phyloP scores from a whole-genome alignment of 2,888 invertebrate species.

The Sphinx pinastri region DNA sequence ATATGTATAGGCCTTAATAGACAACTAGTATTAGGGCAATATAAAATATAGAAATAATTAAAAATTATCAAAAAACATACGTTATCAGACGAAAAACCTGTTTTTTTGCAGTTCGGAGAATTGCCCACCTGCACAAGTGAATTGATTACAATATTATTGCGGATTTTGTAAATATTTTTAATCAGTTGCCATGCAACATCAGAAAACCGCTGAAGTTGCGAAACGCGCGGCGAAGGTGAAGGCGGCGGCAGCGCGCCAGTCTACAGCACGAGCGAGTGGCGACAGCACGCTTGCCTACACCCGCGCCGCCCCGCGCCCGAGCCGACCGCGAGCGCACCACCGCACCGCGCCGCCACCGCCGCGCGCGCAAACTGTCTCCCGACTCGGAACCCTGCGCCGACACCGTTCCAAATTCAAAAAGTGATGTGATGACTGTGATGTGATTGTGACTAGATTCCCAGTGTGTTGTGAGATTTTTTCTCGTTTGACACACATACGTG shows the following conservation, averaged over 20 bases:
- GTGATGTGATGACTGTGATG: conserved; percentile 59
- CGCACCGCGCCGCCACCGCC: conserved; percentile 38
- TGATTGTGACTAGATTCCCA: conserved; percentile 50
- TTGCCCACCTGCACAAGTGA: neutral
- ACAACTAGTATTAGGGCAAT: no score
- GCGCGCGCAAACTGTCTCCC: conserved; percentile 53
- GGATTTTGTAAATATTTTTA: conserved; percentile 36
- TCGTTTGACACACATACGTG: conserved; percentile 80
- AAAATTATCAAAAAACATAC: no score
- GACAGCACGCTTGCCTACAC: conserved; percentile 68
- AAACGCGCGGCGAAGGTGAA: conserved; percentile 73
- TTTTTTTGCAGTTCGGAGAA: no score
- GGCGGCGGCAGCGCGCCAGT: conserved; percentile 66
- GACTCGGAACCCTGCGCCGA: conserved; percentile 49
- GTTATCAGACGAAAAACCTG: no score
- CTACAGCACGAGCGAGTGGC: conserved; percentile 72
- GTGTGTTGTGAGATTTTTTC: conserved; percentile 68
- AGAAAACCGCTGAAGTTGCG: conserved; percentile 75
- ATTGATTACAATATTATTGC: conserved; percentile 27
- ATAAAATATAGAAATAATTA: no score
- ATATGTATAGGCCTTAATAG: no score
- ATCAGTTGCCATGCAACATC: conserved; percentile 81
- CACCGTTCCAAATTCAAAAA: conserved; percentile 55
- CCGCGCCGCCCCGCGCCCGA: conserved; percentile 49
- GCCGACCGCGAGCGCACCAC: conserved; percentile 51